Conservation (phyloP, 2,888 invertebrate genomes). For the Emesis furor region DNA sequence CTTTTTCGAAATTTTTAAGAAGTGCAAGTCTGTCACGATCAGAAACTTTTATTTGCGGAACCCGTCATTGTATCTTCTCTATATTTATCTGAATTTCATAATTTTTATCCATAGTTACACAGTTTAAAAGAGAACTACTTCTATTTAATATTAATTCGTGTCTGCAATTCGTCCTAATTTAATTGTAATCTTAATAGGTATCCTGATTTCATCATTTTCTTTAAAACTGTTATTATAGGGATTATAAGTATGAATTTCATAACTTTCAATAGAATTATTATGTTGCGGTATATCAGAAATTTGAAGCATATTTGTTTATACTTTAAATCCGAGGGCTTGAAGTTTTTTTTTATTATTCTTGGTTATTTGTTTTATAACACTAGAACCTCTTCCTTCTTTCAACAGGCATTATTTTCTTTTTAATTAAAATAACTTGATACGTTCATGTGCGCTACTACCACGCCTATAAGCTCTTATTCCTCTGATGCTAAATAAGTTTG, state of each 20-base stretch:
- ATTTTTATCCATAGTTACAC: constrained; percentile 39
- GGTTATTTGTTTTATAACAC: constrained; percentile 2
- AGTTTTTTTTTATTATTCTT: constrained; percentile 29
- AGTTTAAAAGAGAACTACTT: too few relatives aligned
- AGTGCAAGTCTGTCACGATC: constrained; percentile 43
- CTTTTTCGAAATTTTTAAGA: constrained; percentile 72
- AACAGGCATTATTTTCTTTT: neutral
- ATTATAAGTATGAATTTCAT: constrained; percentile 7
- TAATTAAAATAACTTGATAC: too few relatives aligned
- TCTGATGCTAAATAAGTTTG: too few relatives aligned
- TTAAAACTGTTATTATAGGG: constrained; percentile 9
- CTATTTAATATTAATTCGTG: constrained; percentile 80
- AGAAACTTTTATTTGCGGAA: constrained; percentile 58
- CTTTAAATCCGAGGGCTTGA: neutral
- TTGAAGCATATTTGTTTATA: neutral
- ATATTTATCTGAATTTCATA: constrained; percentile 56
- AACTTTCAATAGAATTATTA: neutral
- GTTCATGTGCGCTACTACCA: too few relatives aligned
- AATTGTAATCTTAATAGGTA: constrained; percentile 76
- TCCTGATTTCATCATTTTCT: constrained; percentile 21
- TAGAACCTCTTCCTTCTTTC: neutral
- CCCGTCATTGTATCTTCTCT: constrained; percentile 41
- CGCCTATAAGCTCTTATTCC: too few relatives aligned
- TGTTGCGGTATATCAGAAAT: neutral
- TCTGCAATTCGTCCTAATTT: constrained; percentile 81